Conservation (phyloP, 2,797 vertebrate species). For the Myotis planiceps region DNA sequence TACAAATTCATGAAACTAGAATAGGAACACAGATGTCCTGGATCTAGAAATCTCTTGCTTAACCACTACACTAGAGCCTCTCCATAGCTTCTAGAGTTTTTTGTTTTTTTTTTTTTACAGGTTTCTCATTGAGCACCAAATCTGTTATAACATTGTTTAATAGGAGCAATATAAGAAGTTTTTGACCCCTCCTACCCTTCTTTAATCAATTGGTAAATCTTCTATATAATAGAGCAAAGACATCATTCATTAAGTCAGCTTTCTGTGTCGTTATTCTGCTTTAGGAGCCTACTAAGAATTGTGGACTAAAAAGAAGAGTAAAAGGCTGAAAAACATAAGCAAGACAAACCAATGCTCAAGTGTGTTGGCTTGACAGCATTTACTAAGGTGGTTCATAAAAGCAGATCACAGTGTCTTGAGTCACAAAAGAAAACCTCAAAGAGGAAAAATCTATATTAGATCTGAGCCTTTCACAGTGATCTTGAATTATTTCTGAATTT, state of each 20-base stretch:
- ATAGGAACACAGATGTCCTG: not conserved
- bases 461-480: not conserved
- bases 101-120: not conserved
- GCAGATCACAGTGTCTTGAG: not conserved
- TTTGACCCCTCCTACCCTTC: not conserved
- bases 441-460: not conserved
- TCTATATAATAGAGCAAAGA: not conserved
- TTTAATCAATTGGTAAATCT: not conserved
- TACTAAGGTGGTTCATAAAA: not conserved
- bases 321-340: not conserved
- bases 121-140: not conserved
- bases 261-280: not conserved
- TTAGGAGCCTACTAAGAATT: not conserved
- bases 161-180: not conserved
- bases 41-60: not conserved
- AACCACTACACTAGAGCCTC: not conserved
- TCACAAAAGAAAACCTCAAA: not conserved
- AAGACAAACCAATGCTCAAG: not conserved
- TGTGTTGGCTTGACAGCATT: not conserved
- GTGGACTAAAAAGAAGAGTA: not conserved
- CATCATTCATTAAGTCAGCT: not conserved
- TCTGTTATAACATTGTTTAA: not conserved
- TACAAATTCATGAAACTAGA: not conserved
- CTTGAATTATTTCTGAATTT: not conserved
- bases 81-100: not conserved